Evolutionary conservation across 1,140 invertebrate genomes (phyloP).

Genomic region (Macrostomum lignano): DNA sequence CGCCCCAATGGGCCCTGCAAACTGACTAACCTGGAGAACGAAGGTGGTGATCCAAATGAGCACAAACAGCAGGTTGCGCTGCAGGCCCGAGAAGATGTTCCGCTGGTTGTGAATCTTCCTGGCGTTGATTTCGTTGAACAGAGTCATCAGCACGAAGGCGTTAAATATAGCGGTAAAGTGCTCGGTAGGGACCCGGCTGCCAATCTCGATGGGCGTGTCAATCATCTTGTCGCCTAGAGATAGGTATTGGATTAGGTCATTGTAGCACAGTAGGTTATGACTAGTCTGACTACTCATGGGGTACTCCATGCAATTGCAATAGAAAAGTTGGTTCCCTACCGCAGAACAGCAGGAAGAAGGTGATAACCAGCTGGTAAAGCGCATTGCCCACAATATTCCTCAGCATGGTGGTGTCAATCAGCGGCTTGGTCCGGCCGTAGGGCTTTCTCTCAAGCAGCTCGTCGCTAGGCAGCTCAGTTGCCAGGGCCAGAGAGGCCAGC

Average conservation of each 20-base stretch:
- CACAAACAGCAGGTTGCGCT: constrained; percentile 92
- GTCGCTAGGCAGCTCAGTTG: constrained; percentile 89
- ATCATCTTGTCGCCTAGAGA: too few relatives aligned
- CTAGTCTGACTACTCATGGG: too few relatives aligned
- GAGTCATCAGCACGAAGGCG: constrained; percentile 98
- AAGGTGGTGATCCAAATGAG: constrained; percentile 81
- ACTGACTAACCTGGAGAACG: constrained; percentile 45
- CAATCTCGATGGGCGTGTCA: not conserved
- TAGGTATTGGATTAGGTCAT: too few relatives aligned
- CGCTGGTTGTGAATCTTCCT: constrained; percentile 95
- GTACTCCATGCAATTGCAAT: too few relatives aligned
- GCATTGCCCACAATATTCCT: constrained; percentile 95
- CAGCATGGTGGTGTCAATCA: constrained; percentile 95
- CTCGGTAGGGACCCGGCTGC: constrained; percentile 38
- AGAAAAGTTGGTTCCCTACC: constrained; percentile 4
- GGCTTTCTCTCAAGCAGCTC: constrained; percentile 76
- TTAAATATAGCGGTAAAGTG: constrained; percentile 99
- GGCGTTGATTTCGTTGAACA: constrained; percentile 98
- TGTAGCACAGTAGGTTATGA: too few relatives aligned
- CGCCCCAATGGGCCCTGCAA: too few relatives aligned
- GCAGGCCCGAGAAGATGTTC: constrained; percentile 63
- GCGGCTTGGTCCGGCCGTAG: constrained; percentile 83
- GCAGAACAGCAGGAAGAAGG: constrained; percentile 39
- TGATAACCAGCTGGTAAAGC: constrained; percentile 72
- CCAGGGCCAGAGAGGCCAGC: constrained; percentile 77